Conservation (phyloP, 2,113 vertebrate species). For the Pyrgilauda ruficollis region DNA sequence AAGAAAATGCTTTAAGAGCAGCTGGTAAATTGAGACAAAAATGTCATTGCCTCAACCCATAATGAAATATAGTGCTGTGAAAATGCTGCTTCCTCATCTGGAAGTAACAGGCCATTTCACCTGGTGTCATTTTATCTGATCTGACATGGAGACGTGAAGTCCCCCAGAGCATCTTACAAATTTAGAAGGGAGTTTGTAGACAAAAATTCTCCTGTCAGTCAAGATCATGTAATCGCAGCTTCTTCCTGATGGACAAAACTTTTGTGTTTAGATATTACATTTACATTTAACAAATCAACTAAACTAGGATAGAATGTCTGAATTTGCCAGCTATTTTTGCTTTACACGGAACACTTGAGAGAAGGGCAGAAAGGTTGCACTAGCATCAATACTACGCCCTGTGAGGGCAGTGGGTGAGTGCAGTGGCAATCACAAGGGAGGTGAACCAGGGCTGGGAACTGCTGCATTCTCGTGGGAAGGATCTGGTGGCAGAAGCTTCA, state of each 20-base stretch:
- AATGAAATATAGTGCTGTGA: not conserved
- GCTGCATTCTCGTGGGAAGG: fast-evolving
- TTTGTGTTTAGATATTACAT: not conserved
- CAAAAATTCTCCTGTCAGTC: constrained; percentile 42
- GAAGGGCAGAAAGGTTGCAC: not conserved
- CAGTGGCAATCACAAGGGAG: not conserved
- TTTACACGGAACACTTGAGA: not conserved
- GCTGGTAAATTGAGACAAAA: not conserved
- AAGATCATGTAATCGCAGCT: not conserved
- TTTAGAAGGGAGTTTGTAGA: constrained; percentile 18
- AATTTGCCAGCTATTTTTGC: not conserved
- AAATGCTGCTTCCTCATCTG: not conserved
- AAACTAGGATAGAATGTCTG: not conserved
- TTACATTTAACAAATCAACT: not conserved
- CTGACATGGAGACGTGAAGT: constrained; percentile 3
- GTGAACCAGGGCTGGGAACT: not conserved
- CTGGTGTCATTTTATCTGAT: constrained; percentile 13
- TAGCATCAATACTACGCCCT: not conserved
- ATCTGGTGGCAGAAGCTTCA: not conserved
- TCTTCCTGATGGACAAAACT: not conserved
- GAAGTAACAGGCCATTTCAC: constrained; percentile 12
- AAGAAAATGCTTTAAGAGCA: not conserved
- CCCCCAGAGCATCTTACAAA: not conserved
- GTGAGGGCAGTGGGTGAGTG: not conserved
- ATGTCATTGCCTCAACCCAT: not conserved